These are phyloP conservation scores for Stenchaetothrips biformis DNA, from an alignment of 2,888 invertebrate species.

Conservation along the genomic window DNA sequence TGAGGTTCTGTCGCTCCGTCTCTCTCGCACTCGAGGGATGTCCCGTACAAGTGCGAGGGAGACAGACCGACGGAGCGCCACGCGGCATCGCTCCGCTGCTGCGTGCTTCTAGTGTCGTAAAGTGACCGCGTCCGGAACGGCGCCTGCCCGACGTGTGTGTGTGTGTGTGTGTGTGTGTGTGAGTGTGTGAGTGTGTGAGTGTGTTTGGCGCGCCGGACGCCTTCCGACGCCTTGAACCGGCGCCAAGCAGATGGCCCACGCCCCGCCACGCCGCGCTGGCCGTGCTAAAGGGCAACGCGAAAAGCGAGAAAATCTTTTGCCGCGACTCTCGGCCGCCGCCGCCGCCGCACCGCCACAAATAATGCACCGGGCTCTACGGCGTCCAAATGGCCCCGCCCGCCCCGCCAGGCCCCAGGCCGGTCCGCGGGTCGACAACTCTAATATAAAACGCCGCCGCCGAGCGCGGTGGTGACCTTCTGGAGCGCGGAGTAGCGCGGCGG, in stretches of 20 bases:
- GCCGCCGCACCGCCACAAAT: no score
- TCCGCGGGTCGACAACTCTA: background rate
- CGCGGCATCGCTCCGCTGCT: background rate
- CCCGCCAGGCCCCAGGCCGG: background rate
- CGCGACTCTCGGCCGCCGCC: no score
- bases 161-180: background rate
- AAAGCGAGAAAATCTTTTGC: no score
- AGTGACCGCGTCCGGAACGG: background rate
- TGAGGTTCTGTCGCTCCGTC: no score
- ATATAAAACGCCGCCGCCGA: no score
- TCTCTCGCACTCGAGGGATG: no score
- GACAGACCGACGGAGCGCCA: no score
- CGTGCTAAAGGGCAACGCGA: background rate
- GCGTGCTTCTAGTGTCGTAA: background rate
- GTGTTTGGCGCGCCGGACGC: background rate
- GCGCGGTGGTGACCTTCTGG: no score
- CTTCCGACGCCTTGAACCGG: background rate
- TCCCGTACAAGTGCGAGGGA: no score
- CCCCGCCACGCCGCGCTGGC: background rate
- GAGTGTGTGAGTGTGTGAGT: background rate
- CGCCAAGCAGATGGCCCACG: slow-evolving; percentile 4
- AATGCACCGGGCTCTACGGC: no score
- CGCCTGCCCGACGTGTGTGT: background rate
- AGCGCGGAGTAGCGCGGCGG: no score
- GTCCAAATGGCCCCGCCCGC: no score